Base-by-base conservation (phyloP, 2,888 invertebrate genomes). In the Orchesella flavescens region DNA sequence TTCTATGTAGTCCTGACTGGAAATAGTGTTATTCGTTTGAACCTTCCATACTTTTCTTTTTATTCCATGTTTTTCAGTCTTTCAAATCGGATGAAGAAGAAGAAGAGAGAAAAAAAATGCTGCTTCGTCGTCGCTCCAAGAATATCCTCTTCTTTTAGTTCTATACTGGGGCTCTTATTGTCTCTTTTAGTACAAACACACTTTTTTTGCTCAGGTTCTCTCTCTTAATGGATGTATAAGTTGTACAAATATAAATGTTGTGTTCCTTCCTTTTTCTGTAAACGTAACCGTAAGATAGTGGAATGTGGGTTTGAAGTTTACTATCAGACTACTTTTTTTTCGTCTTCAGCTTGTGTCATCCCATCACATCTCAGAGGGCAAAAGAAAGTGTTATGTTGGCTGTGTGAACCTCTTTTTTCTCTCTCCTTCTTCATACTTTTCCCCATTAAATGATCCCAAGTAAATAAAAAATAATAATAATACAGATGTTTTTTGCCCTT, bases 61-160 rank as follows among this genome's bases (percentile, higher is more conserved):
- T 73, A 10, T 73, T 63, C 55, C 49, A 44, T 55, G 65, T 77
- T 77, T 77, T 77, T 59, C 68, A 53, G 46, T 53, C 19, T 46
- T 74, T 55, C 66, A 66, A 44, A 74, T 61, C 74, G 61, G 63
- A 63, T 63, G 63, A 74, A 61, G 44, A 23, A 43, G 23, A 24
- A 19, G 24, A 61, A 15, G 55, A 57, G n/a, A 43, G 23, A 24
- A 19, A 53, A 61, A 15, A 71, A 57, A 57, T 9, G 57, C 59
- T 12, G 44, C 19, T 44, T 17, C 49, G 53, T 34, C 17, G n/a
- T 44, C 49, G 49, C 44, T 46, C 44, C 61, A 46, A 61, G 46
- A 46, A 63, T 74, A 74, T 74, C 61, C 46, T 46, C 12, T 23
- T 69, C 24, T 46, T 43, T 43, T 59, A 10, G 17, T 17, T n/a